phyloP scores from a whole-genome alignment of 2,113 vertebrate genomes.

The Chauna torquata region DNA sequence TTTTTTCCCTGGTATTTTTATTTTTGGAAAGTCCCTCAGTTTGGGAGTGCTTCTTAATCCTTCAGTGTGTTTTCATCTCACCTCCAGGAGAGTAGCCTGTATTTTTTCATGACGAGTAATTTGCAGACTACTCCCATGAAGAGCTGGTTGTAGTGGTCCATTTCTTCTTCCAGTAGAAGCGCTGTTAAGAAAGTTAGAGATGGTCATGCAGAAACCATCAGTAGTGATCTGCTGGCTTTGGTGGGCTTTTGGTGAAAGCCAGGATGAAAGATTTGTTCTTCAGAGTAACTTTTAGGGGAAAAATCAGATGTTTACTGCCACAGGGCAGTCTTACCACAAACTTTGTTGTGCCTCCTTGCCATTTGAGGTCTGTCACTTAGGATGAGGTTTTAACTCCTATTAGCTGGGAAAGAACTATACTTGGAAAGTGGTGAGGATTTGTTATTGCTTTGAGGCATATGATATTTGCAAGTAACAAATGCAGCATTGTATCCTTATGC shows the following conservation, averaged over 20 bases:
- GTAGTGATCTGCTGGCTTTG: not conserved
- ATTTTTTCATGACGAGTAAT: not conserved
- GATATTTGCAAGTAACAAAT: not conserved
- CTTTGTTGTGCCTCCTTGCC: not conserved
- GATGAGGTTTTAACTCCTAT: not conserved
- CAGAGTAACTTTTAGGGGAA: not conserved
- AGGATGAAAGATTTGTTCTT: rapidly evolving
- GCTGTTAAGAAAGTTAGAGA: not conserved
- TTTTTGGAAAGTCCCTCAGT: not conserved
- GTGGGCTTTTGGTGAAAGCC: not conserved
- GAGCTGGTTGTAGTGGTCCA: rapidly evolving
- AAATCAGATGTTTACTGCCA: not conserved
- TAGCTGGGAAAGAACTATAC: not conserved
- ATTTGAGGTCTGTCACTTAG: rapidly evolving
- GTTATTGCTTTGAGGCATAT: not conserved
- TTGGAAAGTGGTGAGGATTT: not conserved
- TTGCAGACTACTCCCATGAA: not conserved
- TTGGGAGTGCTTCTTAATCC: not conserved
- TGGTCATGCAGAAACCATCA: not conserved
- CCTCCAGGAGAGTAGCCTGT: not conserved
- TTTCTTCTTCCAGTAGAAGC: not conserved
- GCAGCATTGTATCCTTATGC: not conserved
- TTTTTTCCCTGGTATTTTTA: not conserved
- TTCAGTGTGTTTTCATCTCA: not conserved
- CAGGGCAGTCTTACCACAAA: rapidly evolving